A percentile compares a stretch with the other conserved stretches of the same genome.
These are phyloP conservation scores for Congeria kusceri DNA, from an alignment of 2,888 invertebrate genomes.

Conservation along the genomic window DNA sequence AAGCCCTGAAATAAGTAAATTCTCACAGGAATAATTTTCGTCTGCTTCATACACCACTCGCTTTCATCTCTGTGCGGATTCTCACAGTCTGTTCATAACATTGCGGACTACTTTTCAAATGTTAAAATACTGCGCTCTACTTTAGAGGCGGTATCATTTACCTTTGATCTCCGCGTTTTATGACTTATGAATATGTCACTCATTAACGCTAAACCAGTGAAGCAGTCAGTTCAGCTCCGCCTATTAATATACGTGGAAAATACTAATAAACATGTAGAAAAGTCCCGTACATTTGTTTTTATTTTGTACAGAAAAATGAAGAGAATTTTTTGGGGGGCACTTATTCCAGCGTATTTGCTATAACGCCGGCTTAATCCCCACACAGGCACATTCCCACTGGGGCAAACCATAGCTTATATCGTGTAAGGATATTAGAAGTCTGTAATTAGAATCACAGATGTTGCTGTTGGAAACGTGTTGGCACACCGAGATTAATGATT, in stretches of 20 bases:
- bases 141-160: slow-evolving; percentile 68
- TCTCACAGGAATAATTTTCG: too few species aligned
- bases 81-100: slow-evolving; percentile 7
- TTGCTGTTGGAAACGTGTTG: neutral
- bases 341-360: too few species aligned
- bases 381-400: too few species aligned
- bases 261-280: neutral
- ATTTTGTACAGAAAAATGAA: neutral
- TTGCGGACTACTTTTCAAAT: slow-evolving; percentile 54
- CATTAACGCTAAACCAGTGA: slow-evolving; percentile 39
- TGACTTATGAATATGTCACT: slow-evolving; percentile 67
- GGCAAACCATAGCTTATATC: too few species aligned
- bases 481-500: too few species aligned
- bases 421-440: neutral
- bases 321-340: too few species aligned
- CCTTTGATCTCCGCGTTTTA: slow-evolving; percentile 70
- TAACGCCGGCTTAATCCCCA: too few species aligned
- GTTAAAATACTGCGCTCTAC: slow-evolving; percentile 50
- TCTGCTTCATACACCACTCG: too few species aligned
- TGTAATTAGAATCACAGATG: slow-evolving; percentile 6
- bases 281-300: slow-evolving; percentile 2
- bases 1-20: neutral
- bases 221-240: slow-evolving; percentile 41
- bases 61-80: neutral
- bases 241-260: slow-evolving; percentile 20